Evolutionary conservation across 2,888 invertebrate genomes (phyloP).

Genomic region (Apamea epomidion): DNA sequence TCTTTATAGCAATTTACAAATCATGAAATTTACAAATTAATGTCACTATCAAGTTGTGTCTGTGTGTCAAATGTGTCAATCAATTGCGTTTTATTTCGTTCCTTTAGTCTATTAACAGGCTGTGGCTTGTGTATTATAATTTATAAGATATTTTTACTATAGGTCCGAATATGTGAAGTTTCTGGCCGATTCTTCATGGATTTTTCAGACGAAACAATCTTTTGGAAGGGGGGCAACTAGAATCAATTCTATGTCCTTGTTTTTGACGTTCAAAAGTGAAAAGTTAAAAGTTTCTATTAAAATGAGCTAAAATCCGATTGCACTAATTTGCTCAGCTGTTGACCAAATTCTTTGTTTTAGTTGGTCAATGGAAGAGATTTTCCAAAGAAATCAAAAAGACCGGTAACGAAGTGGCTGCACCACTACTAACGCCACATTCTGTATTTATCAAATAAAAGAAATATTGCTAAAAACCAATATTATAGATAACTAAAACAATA

Average conservation of each 20-base stretch:
- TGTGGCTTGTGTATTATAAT: too few species aligned
- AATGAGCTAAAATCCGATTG: too few species aligned
- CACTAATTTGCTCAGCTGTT: background rate
- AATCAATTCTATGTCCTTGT: too few species aligned
- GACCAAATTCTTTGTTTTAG: background rate
- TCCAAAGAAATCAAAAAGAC: background rate
- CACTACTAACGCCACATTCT: too few species aligned
- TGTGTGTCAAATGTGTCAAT: background rate
- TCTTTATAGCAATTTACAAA: constrained; percentile 3
- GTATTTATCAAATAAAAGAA: too few species aligned
- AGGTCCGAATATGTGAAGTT: too few species aligned
- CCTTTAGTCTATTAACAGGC: background rate
- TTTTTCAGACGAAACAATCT: background rate
- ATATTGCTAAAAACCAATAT: background rate
- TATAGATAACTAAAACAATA: too few species aligned
- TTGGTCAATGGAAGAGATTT: background rate
- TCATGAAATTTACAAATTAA: background rate
- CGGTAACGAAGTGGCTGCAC: background rate
- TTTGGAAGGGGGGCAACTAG: too few species aligned
- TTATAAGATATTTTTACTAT: background rate
- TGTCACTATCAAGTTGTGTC: constrained; percentile 32
- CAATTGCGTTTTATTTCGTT: constrained; percentile 8
- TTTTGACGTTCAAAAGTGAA: too few species aligned
- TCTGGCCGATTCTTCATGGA: background rate
- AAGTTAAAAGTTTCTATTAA: too few species aligned